Percentiles rank a stretch among this genome's conserved stretches.
Evolutionary conservation across 2,113 vertebrate genomes (phyloP).

Genomic region (Mormyrus iriodes): DNA sequence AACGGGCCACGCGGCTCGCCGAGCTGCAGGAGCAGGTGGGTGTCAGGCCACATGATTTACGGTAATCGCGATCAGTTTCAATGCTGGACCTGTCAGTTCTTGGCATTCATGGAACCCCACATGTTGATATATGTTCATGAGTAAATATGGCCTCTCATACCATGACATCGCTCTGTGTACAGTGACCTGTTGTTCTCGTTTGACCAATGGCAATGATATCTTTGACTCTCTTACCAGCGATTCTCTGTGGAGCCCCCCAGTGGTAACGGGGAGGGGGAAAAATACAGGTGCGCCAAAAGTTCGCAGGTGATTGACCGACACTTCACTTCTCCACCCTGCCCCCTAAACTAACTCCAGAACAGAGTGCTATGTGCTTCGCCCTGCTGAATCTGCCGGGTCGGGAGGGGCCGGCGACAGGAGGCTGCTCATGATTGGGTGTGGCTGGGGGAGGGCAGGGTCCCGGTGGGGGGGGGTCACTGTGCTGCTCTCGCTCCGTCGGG

Average conservation of each 20-base stretch:
- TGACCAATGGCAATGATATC: constrained; percentile 28
- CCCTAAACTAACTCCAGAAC: constrained; percentile 6
- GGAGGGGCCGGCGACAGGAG: neutral
- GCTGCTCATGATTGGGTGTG: neutral
- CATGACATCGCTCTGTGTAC: constrained; percentile 9
- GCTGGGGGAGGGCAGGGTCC: neutral
- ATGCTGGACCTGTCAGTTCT: neutral
- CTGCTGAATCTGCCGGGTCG: constrained; percentile 15
- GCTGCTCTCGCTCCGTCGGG: neutral
- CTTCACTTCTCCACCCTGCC: constrained; percentile 24
- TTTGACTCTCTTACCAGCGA: constrained; percentile 40
- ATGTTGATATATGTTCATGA: neutral
- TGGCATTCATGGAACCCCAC: neutral
- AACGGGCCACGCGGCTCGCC: constrained; percentile 67
- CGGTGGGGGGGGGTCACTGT: neutral
- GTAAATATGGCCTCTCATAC: neutral
- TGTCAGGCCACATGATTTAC: constrained; percentile 13
- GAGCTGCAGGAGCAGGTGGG: constrained; percentile 84
- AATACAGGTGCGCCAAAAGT: constrained; percentile 43
- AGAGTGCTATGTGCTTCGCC: neutral
- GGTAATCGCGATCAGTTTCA: neutral
- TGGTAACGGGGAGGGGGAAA: constrained; percentile 41
- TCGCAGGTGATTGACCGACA: constrained; percentile 41
- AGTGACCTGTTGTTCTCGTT: constrained; percentile 18
- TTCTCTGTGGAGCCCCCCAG: constrained; percentile 43